phyloP scores from a whole-genome alignment of 2,113 vertebrate genomes.

The Felis chaus region DNA sequence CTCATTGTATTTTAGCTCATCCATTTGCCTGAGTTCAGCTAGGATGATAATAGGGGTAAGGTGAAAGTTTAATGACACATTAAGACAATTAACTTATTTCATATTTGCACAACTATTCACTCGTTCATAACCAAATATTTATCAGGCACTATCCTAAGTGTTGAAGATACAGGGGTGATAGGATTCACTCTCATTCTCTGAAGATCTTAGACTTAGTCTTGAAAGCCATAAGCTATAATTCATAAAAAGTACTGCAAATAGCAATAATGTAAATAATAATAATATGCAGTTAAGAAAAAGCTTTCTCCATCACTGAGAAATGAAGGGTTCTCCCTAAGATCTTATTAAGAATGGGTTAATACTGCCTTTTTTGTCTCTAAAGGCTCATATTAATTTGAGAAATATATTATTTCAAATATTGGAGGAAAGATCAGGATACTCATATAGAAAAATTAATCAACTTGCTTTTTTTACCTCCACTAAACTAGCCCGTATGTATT shows the following conservation, averaged over 20 bases:
- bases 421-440: not conserved
- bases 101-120: not conserved
- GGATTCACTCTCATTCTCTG: not conserved
- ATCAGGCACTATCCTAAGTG: not conserved
- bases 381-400: constrained; percentile 1
- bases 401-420: not conserved
- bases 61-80: not conserved
- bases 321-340: not conserved
- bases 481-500: not conserved
- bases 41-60: not conserved
- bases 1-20: not conserved
- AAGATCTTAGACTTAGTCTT: not conserved
- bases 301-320: not conserved
- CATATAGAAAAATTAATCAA: not conserved
- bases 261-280: not conserved
- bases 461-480: not conserved
- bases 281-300: not conserved
- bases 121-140: not conserved
- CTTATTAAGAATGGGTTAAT: not conserved
- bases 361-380: not conserved
- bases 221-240: not conserved
- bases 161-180: not conserved
- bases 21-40: not conserved
- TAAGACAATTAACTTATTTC: constrained; percentile 6
- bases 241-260: not conserved